Evolutionary conservation across 2,888 invertebrate species (phyloP).

Genomic region (Nymphalis urticae): DNA sequence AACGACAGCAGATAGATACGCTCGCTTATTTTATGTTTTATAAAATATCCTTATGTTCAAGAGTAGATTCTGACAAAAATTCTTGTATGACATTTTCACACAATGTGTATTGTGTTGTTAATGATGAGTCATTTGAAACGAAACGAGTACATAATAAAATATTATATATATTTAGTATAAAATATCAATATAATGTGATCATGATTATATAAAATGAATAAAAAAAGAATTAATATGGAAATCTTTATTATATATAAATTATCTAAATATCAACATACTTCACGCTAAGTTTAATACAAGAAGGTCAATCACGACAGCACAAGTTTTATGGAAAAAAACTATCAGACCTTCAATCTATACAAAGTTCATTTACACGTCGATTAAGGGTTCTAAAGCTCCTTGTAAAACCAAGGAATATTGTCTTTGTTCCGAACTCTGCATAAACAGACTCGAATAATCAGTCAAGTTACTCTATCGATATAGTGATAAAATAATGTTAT

Average conservation of each 20-base stretch:
- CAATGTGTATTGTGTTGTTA: too few species aligned
- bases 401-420: conserved; percentile 80
- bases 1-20: too few species aligned
- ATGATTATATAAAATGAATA: conserved; percentile 39
- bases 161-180: not conserved
- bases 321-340: conserved; percentile 57
- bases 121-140: too few species aligned
- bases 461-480: conserved; percentile 78
- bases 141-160: too few species aligned
- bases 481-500: conserved; percentile 73
- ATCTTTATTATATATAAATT: conserved; percentile 65
- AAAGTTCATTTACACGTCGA: conserved; percentile 45
- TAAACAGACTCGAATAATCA: conserved; percentile 73
- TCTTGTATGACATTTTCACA: too few species aligned
- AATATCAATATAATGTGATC: conserved; percentile 18
- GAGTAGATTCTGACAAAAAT: too few species aligned
- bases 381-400: conserved; percentile 63
- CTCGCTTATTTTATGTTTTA: too few species aligned
- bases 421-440: conserved; percentile 69
- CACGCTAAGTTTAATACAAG: conserved; percentile 70
- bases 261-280: conserved; percentile 66
- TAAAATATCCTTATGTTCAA: too few species aligned
- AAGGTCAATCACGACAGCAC: conserved; percentile 73
- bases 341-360: conserved; percentile 62
- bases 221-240: conserved; percentile 51